These are phyloP conservation scores for Hoplodrina ambigua DNA, from an alignment of 2,888 invertebrate species.

Conservation along the genomic window DNA sequence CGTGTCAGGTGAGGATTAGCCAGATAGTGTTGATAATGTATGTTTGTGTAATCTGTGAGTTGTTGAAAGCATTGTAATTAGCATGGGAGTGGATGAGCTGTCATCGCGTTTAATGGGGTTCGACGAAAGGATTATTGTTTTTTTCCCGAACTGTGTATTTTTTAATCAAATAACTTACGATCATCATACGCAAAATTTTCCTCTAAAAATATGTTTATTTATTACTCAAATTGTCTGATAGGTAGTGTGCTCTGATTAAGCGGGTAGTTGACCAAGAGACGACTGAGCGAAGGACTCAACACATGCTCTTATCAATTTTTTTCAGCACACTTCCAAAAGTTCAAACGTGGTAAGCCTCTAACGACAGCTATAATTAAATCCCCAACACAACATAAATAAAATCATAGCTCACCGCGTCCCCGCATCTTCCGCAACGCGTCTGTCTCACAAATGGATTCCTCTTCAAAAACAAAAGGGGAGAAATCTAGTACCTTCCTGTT, in stretches of 20 bases:
- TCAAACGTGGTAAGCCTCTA: not conserved
- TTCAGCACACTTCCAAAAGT: not conserved
- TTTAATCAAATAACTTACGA: not conserved
- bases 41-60: conserved; percentile 63
- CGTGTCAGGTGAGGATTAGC: conserved; percentile 64
- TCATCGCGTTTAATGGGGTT: conserved; percentile 54
- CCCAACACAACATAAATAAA: conserved; percentile 39
- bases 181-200: no score
- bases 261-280: no score
- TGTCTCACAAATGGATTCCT: conserved; percentile 73
- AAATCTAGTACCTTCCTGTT: conserved; percentile 72
- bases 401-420: conserved; percentile 34
- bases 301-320: not conserved
- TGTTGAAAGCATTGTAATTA: conserved; percentile 70
- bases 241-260: not conserved
- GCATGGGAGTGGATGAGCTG: conserved; percentile 55
- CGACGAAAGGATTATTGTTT: conserved; percentile 37
- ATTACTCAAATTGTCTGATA: no score
- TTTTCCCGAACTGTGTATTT: conserved; percentile 3
- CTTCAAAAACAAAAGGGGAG: conserved; percentile 75
- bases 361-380: conserved; percentile 23
- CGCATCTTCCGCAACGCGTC: conserved; percentile 59
- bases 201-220: no score
- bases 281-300: not conserved
- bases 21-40: conserved; percentile 62